Evolutionary conservation across 2,797 vertebrate species (phyloP).

Genomic region (Chaunax sp.): DNA sequence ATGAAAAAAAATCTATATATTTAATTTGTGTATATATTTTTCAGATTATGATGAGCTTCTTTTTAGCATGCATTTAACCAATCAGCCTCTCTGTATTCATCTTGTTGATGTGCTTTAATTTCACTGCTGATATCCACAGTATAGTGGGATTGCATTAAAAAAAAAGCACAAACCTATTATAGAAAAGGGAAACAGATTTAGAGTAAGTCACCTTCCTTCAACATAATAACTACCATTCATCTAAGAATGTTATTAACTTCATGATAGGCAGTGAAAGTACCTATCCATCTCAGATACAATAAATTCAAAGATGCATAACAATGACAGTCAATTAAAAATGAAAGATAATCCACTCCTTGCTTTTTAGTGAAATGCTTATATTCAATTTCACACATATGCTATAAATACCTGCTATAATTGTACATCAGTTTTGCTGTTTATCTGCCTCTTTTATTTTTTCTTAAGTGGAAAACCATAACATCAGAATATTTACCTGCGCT

Average conservation of each 20-base stretch:
- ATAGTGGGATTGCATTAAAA: conserved; percentile 41
- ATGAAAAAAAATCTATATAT: conserved; percentile 18
- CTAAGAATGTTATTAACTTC: conserved; percentile 81
- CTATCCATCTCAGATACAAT: conserved; percentile 77
- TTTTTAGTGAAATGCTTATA: conserved; percentile 75
- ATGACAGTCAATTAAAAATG: conserved; percentile 88
- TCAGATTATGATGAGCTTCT: conserved; percentile 9
- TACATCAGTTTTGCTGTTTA: conserved; percentile 76
- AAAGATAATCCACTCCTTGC: conserved; percentile 80
- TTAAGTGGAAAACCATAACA: conserved; percentile 68
- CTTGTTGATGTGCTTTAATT: conserved; percentile 34
- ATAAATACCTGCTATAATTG: conserved; percentile 79
- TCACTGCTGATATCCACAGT: conserved; percentile 43
- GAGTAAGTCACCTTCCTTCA: conserved; percentile 78
- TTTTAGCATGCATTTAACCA: conserved; percentile 18
- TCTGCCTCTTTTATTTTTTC: conserved; percentile 57
- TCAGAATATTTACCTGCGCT: conserved; percentile 82
- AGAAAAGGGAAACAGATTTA: conserved; percentile 64
- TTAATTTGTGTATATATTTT: conserved; percentile 8
- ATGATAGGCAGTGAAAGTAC: conserved; percentile 84
- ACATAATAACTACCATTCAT: conserved; percentile 82
- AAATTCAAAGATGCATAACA: conserved; percentile 77
- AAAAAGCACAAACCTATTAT: conserved; percentile 60
- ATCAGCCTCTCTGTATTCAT: conserved; percentile 16
- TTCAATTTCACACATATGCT: conserved; percentile 75